Evolutionary conservation across 2,797 vertebrate genomes (phyloP).

Genomic region (Argentina silus): DNA sequence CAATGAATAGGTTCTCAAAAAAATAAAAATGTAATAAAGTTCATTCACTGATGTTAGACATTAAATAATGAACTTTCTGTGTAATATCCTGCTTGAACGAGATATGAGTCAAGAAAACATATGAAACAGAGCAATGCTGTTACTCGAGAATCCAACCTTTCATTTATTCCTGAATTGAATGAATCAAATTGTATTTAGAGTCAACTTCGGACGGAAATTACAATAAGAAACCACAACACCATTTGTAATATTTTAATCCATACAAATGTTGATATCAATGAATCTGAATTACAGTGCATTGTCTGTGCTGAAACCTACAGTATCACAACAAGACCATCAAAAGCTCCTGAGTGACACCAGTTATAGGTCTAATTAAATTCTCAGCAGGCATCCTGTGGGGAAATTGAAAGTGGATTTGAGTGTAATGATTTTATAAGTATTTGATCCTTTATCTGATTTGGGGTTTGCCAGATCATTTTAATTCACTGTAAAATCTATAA

Average conservation of each 20-base stretch:
- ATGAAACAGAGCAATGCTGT: neutral
- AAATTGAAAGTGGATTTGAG: neutral
- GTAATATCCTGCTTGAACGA: neutral
- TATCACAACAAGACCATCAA: neutral
- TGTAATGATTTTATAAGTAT: constrained; percentile 17
- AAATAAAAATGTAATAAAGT: constrained; percentile 9
- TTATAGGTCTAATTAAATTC: constrained; percentile 7
- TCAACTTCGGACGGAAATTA: neutral
- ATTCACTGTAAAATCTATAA: constrained; percentile 23
- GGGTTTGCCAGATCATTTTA: constrained; percentile 29
- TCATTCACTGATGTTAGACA: neutral
- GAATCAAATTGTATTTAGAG: neutral
- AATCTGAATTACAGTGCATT: neutral
- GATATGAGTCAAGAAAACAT: neutral
- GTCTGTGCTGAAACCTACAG: neutral
- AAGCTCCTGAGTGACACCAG: neutral
- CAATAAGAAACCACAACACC: neutral
- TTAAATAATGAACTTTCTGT: neutral
- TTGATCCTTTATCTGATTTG: constrained; percentile 43
- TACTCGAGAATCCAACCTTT: neutral
- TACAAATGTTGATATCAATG: neutral
- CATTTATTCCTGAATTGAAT: neutral
- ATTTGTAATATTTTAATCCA: neutral
- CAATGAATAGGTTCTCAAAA: neutral
- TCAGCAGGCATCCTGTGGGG: constrained; percentile 13